Conservation (phyloP, 1,140 invertebrate species). For the Calycopis cecrops region DNA sequence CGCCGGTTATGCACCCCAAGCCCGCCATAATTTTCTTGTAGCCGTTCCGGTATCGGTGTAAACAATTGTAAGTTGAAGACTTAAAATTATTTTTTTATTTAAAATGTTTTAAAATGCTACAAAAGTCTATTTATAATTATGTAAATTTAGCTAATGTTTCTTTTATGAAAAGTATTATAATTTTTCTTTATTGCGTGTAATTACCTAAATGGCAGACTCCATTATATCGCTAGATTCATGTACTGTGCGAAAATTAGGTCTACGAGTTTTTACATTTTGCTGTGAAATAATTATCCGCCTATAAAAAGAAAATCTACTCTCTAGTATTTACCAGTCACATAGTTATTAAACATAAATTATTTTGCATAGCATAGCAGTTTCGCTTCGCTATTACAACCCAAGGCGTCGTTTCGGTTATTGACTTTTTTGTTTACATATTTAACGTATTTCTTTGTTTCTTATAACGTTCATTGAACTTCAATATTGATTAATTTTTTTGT, state of each 20-base stretch:
- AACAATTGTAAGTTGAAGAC: constrained; percentile 56
- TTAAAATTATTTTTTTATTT: constrained; percentile 8
- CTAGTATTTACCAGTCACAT: no score
- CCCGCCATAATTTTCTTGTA: constrained; percentile 66
- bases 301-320: no score
- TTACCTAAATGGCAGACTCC: constrained; percentile 43
- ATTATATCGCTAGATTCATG: constrained; percentile 46
- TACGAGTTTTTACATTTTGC: background rate
- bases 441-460: constrained; percentile 25
- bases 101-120: background rate
- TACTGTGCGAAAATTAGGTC: constrained; percentile 12
- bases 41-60: constrained; percentile 52
- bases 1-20: constrained; percentile 44
- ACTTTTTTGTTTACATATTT: constrained; percentile 32
- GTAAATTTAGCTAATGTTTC: background rate
- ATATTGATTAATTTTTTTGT: constrained; percentile 8
- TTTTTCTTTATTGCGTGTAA: constrained; percentile 17
- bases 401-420: constrained; percentile 32
- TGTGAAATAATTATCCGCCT: no score
- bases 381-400: background rate
- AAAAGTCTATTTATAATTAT: background rate
- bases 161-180: constrained; percentile 2
- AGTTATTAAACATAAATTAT: no score
- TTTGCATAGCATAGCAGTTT: no score
- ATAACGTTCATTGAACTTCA: background rate